Evolutionary conservation across 2,797 vertebrate species (phyloP), one percentile per base, ranked within the genome.

Genomic region (Bovichtus diacanthus): DNA sequence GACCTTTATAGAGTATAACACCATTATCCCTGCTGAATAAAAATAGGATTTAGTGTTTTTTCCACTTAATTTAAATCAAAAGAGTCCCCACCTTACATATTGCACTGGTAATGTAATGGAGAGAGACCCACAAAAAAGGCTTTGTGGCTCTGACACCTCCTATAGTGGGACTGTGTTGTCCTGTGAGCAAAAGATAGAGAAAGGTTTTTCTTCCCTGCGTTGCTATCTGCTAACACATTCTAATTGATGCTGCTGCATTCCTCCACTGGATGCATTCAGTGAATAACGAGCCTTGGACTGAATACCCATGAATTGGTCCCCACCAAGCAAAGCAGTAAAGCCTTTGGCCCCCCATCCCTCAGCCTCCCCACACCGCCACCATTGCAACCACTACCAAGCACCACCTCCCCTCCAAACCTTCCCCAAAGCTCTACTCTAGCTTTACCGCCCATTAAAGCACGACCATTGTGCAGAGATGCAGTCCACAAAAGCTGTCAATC

Each of bases 21-120:
- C 96, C 94, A 97, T 98, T 97, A 96, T 96, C 94, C 95, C 94
- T 93, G 95, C 95, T 96, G 91, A 97, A 97, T 98, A 96, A 98
- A 96, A 98, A 97, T 96, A 97, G 97, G 97, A 97, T 98, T 98
- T 98, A 99, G 98, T 99, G 96, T 97, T 98, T 99, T 96, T 98
- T 98, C 97, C 97, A 98, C 97, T 99, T 98, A 97, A 99, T 99
- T 97, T 96, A 95, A 96, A 96, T 98, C 97, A 99, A 99, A 98
- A 98, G 97, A 97, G 96, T 97, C 92, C 95, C 96, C 97, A 97
- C 96, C 97, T 99, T 99, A 98, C 97, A 97, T 98, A 98, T 99
- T 98, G 97, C 97, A 94, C 94, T 95, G 96, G 96, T 98, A 98
- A 97, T 98, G 97, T 90, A 91, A 97, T 97, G 96, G 96, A 96